Base-by-base conservation (phyloP, 2,113 vertebrate species). In the Clarias gariepinus region DNA sequence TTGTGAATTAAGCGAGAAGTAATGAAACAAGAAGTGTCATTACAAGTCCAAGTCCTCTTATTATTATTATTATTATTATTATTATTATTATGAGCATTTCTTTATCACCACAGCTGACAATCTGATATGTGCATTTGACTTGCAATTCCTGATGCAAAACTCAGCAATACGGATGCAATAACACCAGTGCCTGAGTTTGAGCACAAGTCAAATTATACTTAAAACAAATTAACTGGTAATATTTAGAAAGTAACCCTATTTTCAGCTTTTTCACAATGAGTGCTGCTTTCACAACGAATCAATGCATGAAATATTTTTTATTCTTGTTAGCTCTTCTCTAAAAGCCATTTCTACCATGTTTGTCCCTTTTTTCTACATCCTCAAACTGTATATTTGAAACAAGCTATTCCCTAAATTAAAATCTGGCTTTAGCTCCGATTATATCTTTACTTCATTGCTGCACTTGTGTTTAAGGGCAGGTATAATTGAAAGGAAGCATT, bases 371-470 rank as follows among this genome's bases (percentile, higher is more conserved):
- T n/a, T 53, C 79, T 55, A 52, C 66, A 82, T 82, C 18, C 19
- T 74, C 25, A 41, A 53, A 82, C 30, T 25, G 33, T 18, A 33
- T 86, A 6, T 52, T 61, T 61, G n/a, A 47, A 86, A 82, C 79
- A 82, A 86, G 63, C 68, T 23, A 82, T 82, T 86, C 82, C 79
- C 79, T 82, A 53, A 73, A 64, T 33, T n/a, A 3, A 36, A 74
- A 71, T 86, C 82, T 28, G 79, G 25, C 16, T 63, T 86, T 55
- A n/a, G 25, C 18, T 81, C 53, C 19, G 64, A 58, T 63, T 30
- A 74, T 47, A 61, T 36, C 19, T 41, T 61, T 30, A 61, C 78
- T 4, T 30, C 53, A 21, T 16, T 30, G 18, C 64, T 80, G 41
- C 52, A 81, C 41, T 81, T 81, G 58, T 74, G 79, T 74, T 64